Conservation (phyloP, 2,797 vertebrate genomes). For the Poecilia velifera region DNA sequence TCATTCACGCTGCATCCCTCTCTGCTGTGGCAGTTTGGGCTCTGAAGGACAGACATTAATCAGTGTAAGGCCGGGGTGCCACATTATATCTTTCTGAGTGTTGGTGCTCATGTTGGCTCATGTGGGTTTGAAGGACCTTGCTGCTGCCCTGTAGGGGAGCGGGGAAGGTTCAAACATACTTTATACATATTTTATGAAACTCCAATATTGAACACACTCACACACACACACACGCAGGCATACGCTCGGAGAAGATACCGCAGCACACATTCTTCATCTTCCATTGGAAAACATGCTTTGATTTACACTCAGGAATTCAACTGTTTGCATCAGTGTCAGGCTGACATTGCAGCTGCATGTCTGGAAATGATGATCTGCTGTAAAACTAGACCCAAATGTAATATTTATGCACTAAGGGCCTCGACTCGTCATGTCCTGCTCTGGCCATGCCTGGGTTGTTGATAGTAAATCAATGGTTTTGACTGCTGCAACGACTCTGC, state of each 20-base stretch:
- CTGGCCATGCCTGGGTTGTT: slow-evolving; percentile 36
- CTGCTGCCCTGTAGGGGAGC: slow-evolving; percentile 41
- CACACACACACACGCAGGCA: neutral
- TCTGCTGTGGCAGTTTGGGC: slow-evolving; percentile 41
- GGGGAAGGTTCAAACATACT: slow-evolving; percentile 58
- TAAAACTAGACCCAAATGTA: slow-evolving; percentile 44
- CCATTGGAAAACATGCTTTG: slow-evolving; percentile 22
- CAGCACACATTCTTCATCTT: slow-evolving; percentile 20
- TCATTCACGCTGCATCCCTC: slow-evolving; percentile 47
- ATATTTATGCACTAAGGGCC: slow-evolving; percentile 61
- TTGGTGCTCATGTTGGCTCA: slow-evolving; percentile 35
- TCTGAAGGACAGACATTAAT: slow-evolving; percentile 68
- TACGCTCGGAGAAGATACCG: slow-evolving; percentile 26
- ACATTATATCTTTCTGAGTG: slow-evolving; percentile 33
- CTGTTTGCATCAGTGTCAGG: slow-evolving; percentile 36
- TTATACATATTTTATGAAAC: slow-evolving; percentile 76
- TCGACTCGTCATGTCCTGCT: slow-evolving; percentile 46
- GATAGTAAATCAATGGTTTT: slow-evolving; percentile 72
- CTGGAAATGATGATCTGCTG: slow-evolving; percentile 29
- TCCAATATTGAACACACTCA: slow-evolving; percentile 54
- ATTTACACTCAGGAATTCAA: slow-evolving; percentile 28
- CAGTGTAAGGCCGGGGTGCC: slow-evolving; percentile 53
- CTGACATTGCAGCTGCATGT: slow-evolving; percentile 32
- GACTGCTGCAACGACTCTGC: slow-evolving; percentile 35
- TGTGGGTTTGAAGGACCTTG: slow-evolving; percentile 61